phyloP scores from a whole-genome alignment of 2,797 vertebrate genomes.

The Cuculus canorus region DNA sequence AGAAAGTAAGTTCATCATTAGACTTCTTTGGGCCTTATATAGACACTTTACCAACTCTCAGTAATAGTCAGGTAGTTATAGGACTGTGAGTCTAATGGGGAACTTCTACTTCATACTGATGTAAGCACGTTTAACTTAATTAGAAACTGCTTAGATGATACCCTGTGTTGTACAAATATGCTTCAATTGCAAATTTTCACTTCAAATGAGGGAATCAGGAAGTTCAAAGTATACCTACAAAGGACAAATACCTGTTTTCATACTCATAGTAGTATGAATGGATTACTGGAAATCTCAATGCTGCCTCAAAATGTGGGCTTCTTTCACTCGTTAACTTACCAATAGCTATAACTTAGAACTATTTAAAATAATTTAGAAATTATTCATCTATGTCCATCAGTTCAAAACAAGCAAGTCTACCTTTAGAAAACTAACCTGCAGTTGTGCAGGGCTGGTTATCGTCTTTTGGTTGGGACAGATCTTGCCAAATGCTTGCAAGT shows the following conservation, averaged over 20 bases:
- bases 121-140: background rate
- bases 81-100: background rate
- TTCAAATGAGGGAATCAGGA: background rate
- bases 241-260: background rate
- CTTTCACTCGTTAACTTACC: background rate
- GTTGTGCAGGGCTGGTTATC: background rate
- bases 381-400: background rate
- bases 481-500: background rate
- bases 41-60: background rate
- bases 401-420: background rate
- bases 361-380: background rate
- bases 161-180: background rate
- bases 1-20: background rate
- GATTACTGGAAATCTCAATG: background rate
- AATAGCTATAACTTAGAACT: background rate
- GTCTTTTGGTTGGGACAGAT: background rate
- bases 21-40: background rate
- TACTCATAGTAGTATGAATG: background rate
- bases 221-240: background rate
- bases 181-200: background rate
- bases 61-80: accelerated
- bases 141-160: background rate
- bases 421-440: background rate
- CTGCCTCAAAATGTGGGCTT: background rate
- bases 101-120: background rate